Percentiles rank a stretch among this genome's conserved stretches.
Conservation (phyloP, 2,888 invertebrate genomes). For the Noctua comes region DNA sequence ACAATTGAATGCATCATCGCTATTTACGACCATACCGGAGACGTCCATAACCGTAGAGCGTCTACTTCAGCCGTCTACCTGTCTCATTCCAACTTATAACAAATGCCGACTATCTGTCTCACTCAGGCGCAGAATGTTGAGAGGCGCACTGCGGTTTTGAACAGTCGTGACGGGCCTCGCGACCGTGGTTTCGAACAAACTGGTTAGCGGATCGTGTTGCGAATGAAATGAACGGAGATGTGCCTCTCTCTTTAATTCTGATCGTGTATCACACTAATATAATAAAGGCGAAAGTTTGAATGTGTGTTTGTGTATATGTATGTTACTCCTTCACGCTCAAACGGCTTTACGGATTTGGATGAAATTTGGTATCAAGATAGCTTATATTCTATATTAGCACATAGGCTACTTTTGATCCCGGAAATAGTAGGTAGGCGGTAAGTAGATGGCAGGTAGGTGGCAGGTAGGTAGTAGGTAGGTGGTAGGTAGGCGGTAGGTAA, state of each 20-base stretch:
- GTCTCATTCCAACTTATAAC: constrained; percentile 2
- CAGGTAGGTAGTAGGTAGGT: too few species aligned
- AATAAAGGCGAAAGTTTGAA: too few species aligned
- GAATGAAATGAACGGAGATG: background rate
- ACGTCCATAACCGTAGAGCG: background rate
- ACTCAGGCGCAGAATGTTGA: background rate
- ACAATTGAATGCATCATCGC: background rate
- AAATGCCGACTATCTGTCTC: background rate
- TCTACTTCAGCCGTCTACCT: background rate
- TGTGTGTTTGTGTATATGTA: too few species aligned
- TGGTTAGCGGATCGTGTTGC: background rate
- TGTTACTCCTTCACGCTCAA: too few species aligned
- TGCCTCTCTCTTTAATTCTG: background rate
- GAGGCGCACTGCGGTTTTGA: constrained; percentile 23
- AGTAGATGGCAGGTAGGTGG: too few species aligned
- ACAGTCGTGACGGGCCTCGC: constrained; percentile 9
- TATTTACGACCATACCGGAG: background rate
- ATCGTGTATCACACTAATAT: too few species aligned
- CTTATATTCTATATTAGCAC: too few species aligned
- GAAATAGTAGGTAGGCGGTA: too few species aligned
- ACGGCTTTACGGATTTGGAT: too few species aligned
- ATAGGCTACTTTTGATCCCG: too few species aligned
- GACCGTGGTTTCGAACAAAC: constrained; percentile 16
- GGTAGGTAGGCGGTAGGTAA: too few species aligned
- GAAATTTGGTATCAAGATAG: too few species aligned